Base-by-base conservation (phyloP, 1,140 invertebrate species). In the Trichonephila inaurata region DNA sequence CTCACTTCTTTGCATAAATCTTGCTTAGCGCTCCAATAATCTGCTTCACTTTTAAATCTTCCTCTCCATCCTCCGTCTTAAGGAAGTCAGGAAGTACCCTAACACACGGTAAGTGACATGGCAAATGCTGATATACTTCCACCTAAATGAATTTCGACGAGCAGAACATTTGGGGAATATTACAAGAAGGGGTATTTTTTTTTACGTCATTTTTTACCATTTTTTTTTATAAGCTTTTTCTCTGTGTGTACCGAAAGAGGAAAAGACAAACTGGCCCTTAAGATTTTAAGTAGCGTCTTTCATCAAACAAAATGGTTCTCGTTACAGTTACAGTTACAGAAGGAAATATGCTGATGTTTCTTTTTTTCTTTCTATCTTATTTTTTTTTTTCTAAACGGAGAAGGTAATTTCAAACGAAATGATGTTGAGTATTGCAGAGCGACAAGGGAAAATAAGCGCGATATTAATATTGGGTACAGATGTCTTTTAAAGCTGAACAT, bases 111-210 rank as follows among this genome's bases (percentile, higher is more conserved):
- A 81, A 58, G 69, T 91, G 89, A 81, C 89, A 91, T 40, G 21
- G 69, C 69, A 91, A 91, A 91, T 91, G 40, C 51, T 91, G 69
- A 91, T 91, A 61, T 81, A 77, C 72, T 91, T 62, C 69, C n/a
- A 91, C 6, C n/a, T 81, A 91, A 81, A 91, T 91, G 89, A 91
- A 81, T 81, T 91, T 81, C 28, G 64, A 91, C 44, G 69, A 91
- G 64, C 69, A 19, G 64, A 24, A 40, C 87, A 62, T 89, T 89
- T 69, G 18, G 87, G 87, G 87, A 89, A 82, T 91, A 91, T 91
- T 91, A 81, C 40, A 60, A 51, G 58, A 86, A 86, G 60, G 14
- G 18, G 60, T 4, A 28, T 64, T 61, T 19, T 86, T 33, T 62
- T 72, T 28, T 24, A 14, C 16, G 14, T 14, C 10, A 16, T 72